Evolutionary conservation across 2,797 vertebrate species (phyloP).

Genomic region (Triplophysa yarkandensis): DNA sequence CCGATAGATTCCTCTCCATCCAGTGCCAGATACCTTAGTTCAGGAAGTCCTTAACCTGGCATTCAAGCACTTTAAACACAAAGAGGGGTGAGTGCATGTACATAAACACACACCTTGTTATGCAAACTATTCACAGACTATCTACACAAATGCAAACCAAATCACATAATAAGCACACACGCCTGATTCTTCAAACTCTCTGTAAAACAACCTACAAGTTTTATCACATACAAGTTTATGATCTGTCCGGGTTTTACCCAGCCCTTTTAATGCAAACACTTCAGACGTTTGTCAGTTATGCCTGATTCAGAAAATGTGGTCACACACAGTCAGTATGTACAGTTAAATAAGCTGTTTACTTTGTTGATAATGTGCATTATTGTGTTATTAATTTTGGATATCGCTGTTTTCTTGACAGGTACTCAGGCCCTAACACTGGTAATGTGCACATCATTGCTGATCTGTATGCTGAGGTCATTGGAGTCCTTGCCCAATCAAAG

Average conservation of each 20-base stretch:
- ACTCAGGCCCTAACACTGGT: conserved; percentile 98
- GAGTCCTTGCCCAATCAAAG: conserved; percentile 98
- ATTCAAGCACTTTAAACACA: conserved; percentile 99
- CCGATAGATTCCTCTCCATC: conserved; percentile 98
- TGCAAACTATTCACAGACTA: conserved; percentile 8
- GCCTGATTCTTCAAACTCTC: not conserved
- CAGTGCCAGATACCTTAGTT: conserved; percentile 98
- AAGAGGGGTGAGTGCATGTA: conserved; percentile 91
- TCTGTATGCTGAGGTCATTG: conserved; percentile 97
- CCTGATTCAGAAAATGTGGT: not conserved
- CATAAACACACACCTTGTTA: conserved; percentile 11
- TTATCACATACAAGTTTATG: not conserved
- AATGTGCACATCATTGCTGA: conserved; percentile 99
- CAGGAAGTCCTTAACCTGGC: conserved; percentile 99
- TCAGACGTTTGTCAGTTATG: not conserved
- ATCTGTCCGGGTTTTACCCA: not conserved
- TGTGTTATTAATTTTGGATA: not conserved
- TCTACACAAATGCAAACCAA: conserved; percentile 14
- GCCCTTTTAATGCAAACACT: not conserved
- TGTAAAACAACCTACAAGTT: not conserved
- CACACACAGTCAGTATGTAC: not conserved
- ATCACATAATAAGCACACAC: conserved; percentile 9
- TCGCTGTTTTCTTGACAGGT: conserved; percentile 74
- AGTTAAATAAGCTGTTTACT: not conserved
- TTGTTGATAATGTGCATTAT: not conserved